A percentile compares a stretch with the other conserved stretches of the same genome.
Evolutionary conservation across 2,113 vertebrate species (phyloP).

Genomic region (Mirza zaza): DNA sequence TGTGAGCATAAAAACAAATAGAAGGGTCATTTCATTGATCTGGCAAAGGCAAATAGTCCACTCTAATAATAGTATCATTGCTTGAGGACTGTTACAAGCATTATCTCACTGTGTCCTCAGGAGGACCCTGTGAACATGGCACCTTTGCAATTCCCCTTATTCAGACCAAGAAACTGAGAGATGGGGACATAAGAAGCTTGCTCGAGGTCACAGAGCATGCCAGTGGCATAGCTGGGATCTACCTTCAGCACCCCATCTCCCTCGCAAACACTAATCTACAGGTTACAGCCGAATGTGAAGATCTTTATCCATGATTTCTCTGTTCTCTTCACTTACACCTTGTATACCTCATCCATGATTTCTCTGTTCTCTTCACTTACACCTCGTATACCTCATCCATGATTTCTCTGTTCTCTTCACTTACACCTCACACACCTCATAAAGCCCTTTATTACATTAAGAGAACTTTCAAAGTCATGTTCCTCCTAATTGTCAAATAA

Average conservation of each 20-base stretch:
- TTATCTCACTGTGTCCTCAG: constrained; percentile 25
- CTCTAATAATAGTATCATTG: neutral
- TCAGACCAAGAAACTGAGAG: neutral
- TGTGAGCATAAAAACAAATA: neutral
- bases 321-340: neutral
- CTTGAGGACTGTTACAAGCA: neutral
- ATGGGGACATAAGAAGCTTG: neutral
- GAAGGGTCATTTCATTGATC: neutral
- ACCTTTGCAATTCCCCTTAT: neutral
- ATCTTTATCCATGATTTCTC: neutral
- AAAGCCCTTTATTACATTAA: neutral
- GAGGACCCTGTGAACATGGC: neutral
- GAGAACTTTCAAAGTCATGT: neutral
- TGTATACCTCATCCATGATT: neutral
- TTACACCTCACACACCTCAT: neutral
- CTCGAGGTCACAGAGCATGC: neutral
- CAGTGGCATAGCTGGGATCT: neutral
- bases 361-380: neutral
- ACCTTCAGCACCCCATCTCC: accelerated
- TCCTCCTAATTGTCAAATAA: constrained; percentile 2
- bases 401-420: neutral
- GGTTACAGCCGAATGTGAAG: neutral
- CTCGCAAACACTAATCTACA: neutral
- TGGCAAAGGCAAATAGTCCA: neutral
- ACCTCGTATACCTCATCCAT: neutral